Base-by-base conservation (phyloP, 1,140 invertebrate species). In the Centruroides vittatus region DNA sequence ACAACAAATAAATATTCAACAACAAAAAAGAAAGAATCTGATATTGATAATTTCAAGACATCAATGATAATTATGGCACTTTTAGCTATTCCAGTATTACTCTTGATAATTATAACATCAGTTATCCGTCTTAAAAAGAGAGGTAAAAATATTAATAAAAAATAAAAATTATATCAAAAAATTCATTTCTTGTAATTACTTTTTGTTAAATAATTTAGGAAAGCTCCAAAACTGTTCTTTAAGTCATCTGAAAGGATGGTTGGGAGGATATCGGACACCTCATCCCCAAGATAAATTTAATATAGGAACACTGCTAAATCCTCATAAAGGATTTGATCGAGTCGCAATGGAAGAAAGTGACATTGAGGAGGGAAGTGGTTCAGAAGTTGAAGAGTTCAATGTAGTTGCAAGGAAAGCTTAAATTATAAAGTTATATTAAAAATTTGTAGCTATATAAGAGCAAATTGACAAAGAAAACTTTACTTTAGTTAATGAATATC, bases 351-450 rank as follows among this genome's bases (percentile, higher is more conserved):
- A 70, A 50, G 69, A 70, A 12, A 69, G 67, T 57, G 68, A 69
- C 59, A 58, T 35, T 3, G 67, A 69, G 10, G 61, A 63, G 13
- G 60, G 61, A 7, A 69, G 67, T 58, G 68, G 66, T 34, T 70
- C 69, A 4, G 69, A 70, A 23, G 63, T 70, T 6, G 69, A 70
- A 58, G 69, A 70, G 61, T 70, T 57, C 50, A 65, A 55, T 57
- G 66, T 66, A 13, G 51, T 60, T 50, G 62, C 59, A 12, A 61
- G 58, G n/a, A 69, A 68, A 54, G 66, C 67, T 35, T 68, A 59
- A 66, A 51, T 35, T 53, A 36, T 34, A 41, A 41, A 41, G 41
- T 8, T 41, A 41, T 41, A 41, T 41, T 8, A 41, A 41, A 41
- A 6, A 41, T 23, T 8, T 41, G 41, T 2, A 5, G 8, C 8